Evolutionary conservation across 2,888 invertebrate species (phyloP).

Genomic region (Daptonema setosum): DNA sequence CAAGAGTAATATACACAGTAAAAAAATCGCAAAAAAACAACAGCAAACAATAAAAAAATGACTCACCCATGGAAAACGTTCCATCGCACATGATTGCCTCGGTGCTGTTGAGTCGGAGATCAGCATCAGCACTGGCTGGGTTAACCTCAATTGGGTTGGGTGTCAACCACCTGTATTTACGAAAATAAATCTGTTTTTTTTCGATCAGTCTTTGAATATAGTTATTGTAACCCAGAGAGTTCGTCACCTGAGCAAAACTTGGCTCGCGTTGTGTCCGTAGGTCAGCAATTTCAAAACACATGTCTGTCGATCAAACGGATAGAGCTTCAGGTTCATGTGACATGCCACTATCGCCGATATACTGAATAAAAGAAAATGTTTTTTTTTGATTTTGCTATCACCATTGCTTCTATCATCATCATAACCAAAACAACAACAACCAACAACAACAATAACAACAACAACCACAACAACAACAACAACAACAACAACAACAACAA

Average conservation of each 20-base stretch:
- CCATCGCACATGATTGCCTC: background rate
- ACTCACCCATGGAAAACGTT: background rate
- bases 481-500: too few relatives aligned
- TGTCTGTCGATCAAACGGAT: conserved; percentile 3
- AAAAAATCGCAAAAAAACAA: background rate
- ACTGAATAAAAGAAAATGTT: background rate
- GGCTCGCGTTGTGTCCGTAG: background rate
- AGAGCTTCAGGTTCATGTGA: conserved; percentile 3
- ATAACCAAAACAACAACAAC: too few relatives aligned
- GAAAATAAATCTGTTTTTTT: too few relatives aligned
- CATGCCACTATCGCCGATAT: background rate
- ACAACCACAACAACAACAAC: too few relatives aligned
- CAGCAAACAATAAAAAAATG: background rate
- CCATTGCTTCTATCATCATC: too few relatives aligned
- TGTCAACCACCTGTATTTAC: background rate
- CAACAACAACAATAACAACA: too few relatives aligned
- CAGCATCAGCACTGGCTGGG: background rate
- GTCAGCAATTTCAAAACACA: conserved; percentile 1
- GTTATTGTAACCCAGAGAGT: too few relatives aligned
- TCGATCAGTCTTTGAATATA: too few relatives aligned
- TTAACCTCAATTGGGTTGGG: background rate
- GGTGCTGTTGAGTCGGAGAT: background rate
- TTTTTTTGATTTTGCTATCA: background rate
- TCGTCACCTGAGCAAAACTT: background rate
- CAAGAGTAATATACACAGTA: background rate